Conservation (phyloP, 2,113 vertebrate species). For the Deroptyus accipitrinus region DNA sequence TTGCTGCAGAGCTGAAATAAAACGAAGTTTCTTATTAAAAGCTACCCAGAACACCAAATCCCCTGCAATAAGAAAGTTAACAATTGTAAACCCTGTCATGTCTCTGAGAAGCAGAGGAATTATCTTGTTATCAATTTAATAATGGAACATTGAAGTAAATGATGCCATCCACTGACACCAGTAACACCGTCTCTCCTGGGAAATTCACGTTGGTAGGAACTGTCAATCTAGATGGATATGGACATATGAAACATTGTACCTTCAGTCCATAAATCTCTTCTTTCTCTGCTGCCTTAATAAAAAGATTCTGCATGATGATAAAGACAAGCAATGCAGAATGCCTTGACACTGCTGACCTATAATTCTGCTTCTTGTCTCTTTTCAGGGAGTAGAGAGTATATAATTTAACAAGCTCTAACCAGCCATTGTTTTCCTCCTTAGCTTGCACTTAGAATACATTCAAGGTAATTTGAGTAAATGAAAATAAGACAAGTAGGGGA, state of each 20-base stretch:
- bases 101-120: conserved; percentile 81
- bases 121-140: conserved; percentile 93
- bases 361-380: conserved; percentile 58
- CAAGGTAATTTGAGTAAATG: background rate
- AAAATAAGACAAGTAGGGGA: background rate
- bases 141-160: conserved; percentile 84
- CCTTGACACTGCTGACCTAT: conserved; percentile 74
- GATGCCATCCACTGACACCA: conserved; percentile 83
- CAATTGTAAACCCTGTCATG: conserved; percentile 79
- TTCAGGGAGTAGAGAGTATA: conserved; percentile 39
- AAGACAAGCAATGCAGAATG: conserved; percentile 74
- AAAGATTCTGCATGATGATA: conserved; percentile 84
- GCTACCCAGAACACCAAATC: conserved; percentile 75
- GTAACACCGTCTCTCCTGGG: conserved; percentile 86
- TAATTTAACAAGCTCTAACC: conserved; percentile 59
- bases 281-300: conserved; percentile 77
- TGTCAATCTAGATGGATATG: conserved; percentile 81
- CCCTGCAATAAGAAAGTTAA: conserved; percentile 78
- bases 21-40: conserved; percentile 80
- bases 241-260: conserved; percentile 81
- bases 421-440: conserved; percentile 1
- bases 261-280: conserved; percentile 76
- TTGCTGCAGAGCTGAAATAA: conserved; percentile 67
- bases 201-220: conserved; percentile 87
- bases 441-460: conserved; percentile 2